phyloP scores from a whole-genome alignment of 1,140 invertebrate genomes.

The Telenomus remus region DNA sequence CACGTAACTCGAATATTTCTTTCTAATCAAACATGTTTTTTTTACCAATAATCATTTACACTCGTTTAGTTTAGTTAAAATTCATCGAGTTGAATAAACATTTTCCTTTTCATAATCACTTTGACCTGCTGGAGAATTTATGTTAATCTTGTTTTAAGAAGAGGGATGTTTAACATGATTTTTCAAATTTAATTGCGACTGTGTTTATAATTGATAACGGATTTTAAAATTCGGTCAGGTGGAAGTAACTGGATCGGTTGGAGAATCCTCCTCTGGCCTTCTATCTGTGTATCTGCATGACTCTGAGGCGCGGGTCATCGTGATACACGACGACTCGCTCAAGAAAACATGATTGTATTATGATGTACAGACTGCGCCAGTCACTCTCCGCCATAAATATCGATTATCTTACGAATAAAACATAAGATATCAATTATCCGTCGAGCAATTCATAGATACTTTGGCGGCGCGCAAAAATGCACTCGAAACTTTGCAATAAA shows the following conservation, averaged over 20 bases:
- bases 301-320: constrained; percentile 56
- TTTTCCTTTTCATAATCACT: too few species aligned
- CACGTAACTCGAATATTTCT: constrained; percentile 40
- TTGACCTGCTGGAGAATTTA: neutral
- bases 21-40: constrained; percentile 30
- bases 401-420: constrained; percentile 54
- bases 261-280: constrained; percentile 53
- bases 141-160: constrained; percentile 1
- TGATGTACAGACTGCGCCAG: constrained; percentile 44
- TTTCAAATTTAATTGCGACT: constrained; percentile 14
- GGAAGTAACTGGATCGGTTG: constrained; percentile 69
- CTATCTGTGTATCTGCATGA: constrained; percentile 64
- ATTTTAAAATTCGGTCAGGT: constrained; percentile 70
- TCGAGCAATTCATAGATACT: constrained; percentile 39
- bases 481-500: constrained; percentile 13
- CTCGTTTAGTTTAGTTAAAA: constrained; percentile 26
- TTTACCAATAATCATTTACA: constrained; percentile 24
- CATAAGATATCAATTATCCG: constrained; percentile 56
- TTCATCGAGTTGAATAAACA: constrained; percentile 19
- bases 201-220: constrained; percentile 22
- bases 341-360: constrained; percentile 54
- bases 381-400: constrained; percentile 47
- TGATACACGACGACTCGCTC: constrained; percentile 57
- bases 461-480: constrained; percentile 13
- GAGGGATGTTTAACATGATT: neutral